A percentile compares a stretch with the other conserved stretches of the same genome.
These are phyloP conservation scores for Crenichthys baileyi DNA, from an alignment of 2,797 vertebrate species.

Conservation along the genomic window DNA sequence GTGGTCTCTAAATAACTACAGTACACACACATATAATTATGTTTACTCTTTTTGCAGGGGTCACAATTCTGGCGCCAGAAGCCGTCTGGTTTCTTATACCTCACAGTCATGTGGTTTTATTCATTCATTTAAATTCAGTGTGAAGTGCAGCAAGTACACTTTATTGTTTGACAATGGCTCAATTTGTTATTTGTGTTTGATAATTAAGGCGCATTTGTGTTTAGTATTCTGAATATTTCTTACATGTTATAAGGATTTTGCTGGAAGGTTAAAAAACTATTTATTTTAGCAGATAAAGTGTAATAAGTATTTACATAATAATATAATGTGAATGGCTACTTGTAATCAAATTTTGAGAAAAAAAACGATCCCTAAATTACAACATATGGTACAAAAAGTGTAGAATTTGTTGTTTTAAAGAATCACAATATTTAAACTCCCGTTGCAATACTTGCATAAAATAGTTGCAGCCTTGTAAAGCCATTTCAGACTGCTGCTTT, in stretches of 20 bases:
- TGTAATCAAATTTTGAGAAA: neutral
- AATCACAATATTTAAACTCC: neutral
- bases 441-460: neutral
- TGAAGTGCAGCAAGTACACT: neutral
- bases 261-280: neutral
- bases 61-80: neutral
- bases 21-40: neutral
- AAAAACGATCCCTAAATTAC: neutral
- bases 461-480: neutral
- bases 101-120: neutral
- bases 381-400: neutral
- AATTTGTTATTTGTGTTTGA: neutral
- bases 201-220: neutral
- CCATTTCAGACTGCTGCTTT: neutral
- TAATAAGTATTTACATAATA: neutral
- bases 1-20: neutral
- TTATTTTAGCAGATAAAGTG: neutral
- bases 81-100: neutral
- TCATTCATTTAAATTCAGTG: neutral
- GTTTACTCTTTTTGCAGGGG: neutral
- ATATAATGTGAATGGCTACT: neutral
- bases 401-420: neutral
- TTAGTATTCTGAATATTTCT: neutral
- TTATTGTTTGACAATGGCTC: neutral
- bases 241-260: neutral